phyloP scores from a whole-genome alignment of 2,797 vertebrate genomes.

The Sebastes trivittatus region DNA sequence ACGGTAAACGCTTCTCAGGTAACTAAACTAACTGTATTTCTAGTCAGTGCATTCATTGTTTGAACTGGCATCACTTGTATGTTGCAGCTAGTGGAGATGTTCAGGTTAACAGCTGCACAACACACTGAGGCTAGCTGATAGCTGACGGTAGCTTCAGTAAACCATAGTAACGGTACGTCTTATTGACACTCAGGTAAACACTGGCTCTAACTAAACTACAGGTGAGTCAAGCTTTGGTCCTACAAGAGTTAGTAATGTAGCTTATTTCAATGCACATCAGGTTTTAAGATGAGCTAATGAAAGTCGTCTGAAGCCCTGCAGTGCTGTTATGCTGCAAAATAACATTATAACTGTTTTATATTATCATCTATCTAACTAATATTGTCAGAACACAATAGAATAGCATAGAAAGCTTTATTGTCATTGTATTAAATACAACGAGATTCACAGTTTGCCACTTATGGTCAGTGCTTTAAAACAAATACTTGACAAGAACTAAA shows the following conservation, averaged over 20 bases:
- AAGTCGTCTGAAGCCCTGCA: neutral
- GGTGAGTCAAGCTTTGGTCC: fast-evolving
- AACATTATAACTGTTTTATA: too few species aligned
- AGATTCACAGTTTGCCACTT: too few species aligned
- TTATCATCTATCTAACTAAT: neutral
- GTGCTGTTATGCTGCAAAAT: too few species aligned
- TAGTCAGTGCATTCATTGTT: neutral
- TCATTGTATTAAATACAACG: too few species aligned
- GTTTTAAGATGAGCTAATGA: neutral
- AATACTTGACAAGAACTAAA: too few species aligned
- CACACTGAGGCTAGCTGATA: constrained; percentile 15
- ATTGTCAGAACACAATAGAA: neutral
- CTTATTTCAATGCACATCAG: fast-evolving
- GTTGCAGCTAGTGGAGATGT: neutral
- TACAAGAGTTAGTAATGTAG: fast-evolving
- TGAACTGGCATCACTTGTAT: fast-evolving
- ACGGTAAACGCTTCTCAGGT: constrained; percentile 34
- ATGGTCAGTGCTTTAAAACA: too few species aligned
- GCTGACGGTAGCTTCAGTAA: neutral
- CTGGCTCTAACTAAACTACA: neutral
- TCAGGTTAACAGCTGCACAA: neutral
- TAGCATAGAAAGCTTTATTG: too few species aligned
- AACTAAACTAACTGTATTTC: neutral
- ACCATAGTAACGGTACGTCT: neutral
- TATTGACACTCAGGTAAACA: too few species aligned